Evolutionary conservation across 2,888 invertebrate species (phyloP), one percentile per base, ranked within the genome.

Genomic region (Linnaemya tessellans): DNA sequence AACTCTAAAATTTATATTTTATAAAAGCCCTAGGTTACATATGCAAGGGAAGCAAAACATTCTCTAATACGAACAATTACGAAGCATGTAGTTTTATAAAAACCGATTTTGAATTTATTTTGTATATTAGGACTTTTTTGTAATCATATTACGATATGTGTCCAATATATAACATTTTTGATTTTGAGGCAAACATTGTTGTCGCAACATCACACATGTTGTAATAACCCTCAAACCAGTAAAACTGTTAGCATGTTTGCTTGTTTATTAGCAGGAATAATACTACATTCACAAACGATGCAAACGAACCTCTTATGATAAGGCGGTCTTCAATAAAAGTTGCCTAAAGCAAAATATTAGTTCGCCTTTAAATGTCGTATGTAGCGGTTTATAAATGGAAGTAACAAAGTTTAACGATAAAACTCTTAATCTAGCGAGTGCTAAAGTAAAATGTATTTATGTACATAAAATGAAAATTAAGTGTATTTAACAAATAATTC

Each of bases 291-390:
- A 22, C n/a, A 67, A 67, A 35, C n/a, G 43, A 18, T 46, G 62
- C 35, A 54, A 68, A 41, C 70, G 75, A 80, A 70, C 65, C 22
- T 5, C 11, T 30, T 73, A n/a, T 74, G 60, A 70, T 70, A 71
- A 41, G 71, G 38, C 25, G 35, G 46, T 73, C 30, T 74, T 56
- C 54, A 80, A 75, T 80, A 80, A 71, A 83, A 75, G 46, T 79
- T 73, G 74, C 82, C 83, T 71, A 25, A 18, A 80, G 85, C 79
- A 49, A 67, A 65, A 85, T 20, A 65, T 58, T 80, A 85, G 85
- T 85, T 75, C 35, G 43, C 11, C 46, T 64, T 79, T 80, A 73
- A 85, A 79, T 83, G 79, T 82, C 85, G 82, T 67, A 11, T 75
- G 35, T 15, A 60, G 65, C 65, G 71, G 82, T 83, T n/a, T 73